These are phyloP conservation scores for Anser cygnoides DNA, from an alignment of 2,113 vertebrate species.

Conservation along the genomic window DNA sequence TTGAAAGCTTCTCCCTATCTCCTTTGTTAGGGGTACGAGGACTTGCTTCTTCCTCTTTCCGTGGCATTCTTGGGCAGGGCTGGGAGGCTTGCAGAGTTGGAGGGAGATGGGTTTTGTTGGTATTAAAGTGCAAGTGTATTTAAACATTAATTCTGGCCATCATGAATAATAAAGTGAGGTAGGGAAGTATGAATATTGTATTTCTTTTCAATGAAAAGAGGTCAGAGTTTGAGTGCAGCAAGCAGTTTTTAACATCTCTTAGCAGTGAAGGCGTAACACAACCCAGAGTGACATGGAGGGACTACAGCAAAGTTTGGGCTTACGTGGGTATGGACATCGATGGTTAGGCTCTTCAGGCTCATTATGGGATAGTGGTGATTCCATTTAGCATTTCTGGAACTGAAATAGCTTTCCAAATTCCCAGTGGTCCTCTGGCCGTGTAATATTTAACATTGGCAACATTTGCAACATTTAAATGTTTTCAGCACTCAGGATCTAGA, in stretches of 20 bases:
- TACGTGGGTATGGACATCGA: accelerated
- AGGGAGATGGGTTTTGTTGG: background rate
- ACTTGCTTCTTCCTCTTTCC: background rate
- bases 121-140: background rate
- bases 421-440: background rate
- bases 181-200: background rate
- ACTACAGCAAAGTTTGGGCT: background rate
- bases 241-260: background rate
- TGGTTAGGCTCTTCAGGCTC: background rate
- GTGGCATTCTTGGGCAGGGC: background rate
- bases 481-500: background rate
- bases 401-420: background rate
- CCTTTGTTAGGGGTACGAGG: background rate
- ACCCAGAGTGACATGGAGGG: accelerated
- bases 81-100: background rate
- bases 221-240: background rate
- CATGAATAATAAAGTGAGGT: background rate
- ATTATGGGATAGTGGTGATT: background rate
- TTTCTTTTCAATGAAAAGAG: background rate
- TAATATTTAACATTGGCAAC: background rate
- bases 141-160: background rate
- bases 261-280: accelerated
- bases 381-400: background rate
- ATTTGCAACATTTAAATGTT: background rate
- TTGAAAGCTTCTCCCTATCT: background rate